These are phyloP conservation scores for Ceraclea dissimilis DNA, from an alignment of 2,888 invertebrate species.

Conservation along the genomic window DNA sequence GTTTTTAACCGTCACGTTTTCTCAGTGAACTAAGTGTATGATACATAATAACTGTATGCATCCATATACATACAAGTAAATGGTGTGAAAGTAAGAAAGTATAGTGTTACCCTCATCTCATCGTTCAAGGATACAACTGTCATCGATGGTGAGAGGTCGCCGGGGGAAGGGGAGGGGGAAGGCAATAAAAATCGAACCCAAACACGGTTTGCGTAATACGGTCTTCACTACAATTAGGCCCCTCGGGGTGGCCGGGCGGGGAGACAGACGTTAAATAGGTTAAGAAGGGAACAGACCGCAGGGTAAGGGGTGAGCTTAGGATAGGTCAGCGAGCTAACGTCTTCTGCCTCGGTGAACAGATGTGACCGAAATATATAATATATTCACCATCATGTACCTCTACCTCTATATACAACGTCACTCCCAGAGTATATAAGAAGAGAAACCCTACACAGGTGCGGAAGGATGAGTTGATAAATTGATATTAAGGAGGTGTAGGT, in stretches of 20 bases:
- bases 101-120: not conserved
- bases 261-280: slow-evolving; percentile 25
- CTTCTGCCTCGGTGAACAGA: slow-evolving; percentile 33
- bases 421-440: too few relatives aligned
- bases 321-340: slow-evolving; percentile 31
- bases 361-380: slow-evolving; percentile 38
- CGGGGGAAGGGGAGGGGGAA: slow-evolving; percentile 7
- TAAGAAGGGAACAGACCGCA: slow-evolving; percentile 21
- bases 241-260: slow-evolving; percentile 11
- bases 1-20: too few relatives aligned
- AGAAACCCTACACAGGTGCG: too few relatives aligned
- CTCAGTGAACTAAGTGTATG: too few relatives aligned
- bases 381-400: not conserved
- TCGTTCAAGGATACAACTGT: not conserved
- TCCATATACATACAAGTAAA: not conserved
- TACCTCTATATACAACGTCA: too few relatives aligned
- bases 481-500: too few relatives aligned
- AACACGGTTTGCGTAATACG: slow-evolving; percentile 23
- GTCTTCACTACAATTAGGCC: slow-evolving; percentile 25
- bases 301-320: slow-evolving; percentile 24
- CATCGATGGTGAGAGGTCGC: not conserved
- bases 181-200: slow-evolving; percentile 25
- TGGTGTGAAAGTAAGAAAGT: slow-evolving; percentile 4
- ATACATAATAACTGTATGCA: too few relatives aligned
- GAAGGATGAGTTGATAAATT: too few relatives aligned